Conservation (phyloP, 2,888 invertebrate genomes). For the Prosopocoilus inquinatus region DNA sequence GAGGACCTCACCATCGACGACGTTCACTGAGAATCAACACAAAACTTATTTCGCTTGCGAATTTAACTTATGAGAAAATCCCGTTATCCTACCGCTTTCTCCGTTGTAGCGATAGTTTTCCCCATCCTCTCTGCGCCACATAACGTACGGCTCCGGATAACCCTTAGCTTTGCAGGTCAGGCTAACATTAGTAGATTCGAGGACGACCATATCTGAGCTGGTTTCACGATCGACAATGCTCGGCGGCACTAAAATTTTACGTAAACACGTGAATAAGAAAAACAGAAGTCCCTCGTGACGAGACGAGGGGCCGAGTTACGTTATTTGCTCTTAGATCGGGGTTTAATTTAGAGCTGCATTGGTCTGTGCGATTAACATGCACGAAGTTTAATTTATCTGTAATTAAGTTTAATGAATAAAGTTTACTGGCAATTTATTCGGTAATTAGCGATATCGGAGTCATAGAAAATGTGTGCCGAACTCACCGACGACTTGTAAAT, state of each 20-base stretch:
- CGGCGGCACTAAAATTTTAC: conserved; percentile 73
- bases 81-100: conserved; percentile 66
- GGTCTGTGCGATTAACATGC: too few relatives aligned
- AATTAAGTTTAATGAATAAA: too few relatives aligned
- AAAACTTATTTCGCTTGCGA: conserved; percentile 2
- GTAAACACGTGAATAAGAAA: neutral
- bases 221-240: conserved; percentile 86
- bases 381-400: too few relatives aligned
- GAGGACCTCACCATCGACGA: conserved; percentile 83
- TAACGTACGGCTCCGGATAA: conserved; percentile 88
- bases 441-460: too few relatives aligned
- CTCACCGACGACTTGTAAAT: conserved; percentile 89
- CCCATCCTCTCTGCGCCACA: conserved; percentile 89
- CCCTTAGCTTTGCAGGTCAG: conserved; percentile 84
- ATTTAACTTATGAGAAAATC: neutral
- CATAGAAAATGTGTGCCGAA: conserved; percentile 25
- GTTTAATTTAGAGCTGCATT: too few relatives aligned
- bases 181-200: conserved; percentile 86
- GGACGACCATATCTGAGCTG: conserved; percentile 87
- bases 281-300: too few relatives aligned
- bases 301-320: too few relatives aligned
- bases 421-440: too few relatives aligned
- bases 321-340: too few relatives aligned
- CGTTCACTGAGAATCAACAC: conserved; percentile 66
- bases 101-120: conserved; percentile 86